A percentile compares a stretch with the other conserved stretches of the same genome.
phyloP scores from a whole-genome alignment of 2,113 vertebrate genomes.

The Notothenia rossii region DNA sequence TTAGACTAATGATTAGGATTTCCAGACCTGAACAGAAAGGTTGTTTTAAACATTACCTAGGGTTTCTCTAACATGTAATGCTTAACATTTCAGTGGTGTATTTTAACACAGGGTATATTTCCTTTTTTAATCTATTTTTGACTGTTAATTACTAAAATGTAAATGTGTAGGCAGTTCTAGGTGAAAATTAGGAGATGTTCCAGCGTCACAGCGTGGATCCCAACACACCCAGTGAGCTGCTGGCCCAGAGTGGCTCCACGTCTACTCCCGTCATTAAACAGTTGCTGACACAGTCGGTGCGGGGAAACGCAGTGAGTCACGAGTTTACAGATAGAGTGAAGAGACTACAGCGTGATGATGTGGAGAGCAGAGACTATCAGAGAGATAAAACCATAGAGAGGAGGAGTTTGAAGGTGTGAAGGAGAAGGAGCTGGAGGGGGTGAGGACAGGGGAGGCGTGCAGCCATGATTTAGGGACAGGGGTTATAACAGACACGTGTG shows the following conservation, averaged over 20 bases:
- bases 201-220: constrained; percentile 26
- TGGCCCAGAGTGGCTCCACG: constrained; percentile 47
- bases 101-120: background rate
- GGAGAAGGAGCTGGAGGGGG: constrained; percentile 25
- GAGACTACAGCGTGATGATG: constrained; percentile 2
- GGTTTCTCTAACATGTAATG: background rate
- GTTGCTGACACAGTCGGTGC: constrained; percentile 65
- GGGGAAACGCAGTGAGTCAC: constrained; percentile 64
- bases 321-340: background rate
- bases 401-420: constrained; percentile 18
- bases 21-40: constrained; percentile 8
- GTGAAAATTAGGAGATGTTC: constrained; percentile 36
- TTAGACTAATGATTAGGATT: constrained; percentile 9
- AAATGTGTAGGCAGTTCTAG: constrained; percentile 9
- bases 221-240: constrained; percentile 32
- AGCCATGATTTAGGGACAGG: constrained; percentile 66
- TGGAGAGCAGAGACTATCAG: background rate
- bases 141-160: background rate
- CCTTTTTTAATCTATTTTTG: background rate
- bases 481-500: constrained; percentile 51
- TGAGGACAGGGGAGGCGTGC: constrained; percentile 61
- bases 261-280: constrained; percentile 51
- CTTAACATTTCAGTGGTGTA: background rate
- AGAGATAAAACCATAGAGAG: constrained; percentile 2
- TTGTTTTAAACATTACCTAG: background rate